Evolutionary conservation across 1,140 invertebrate genomes (phyloP), one percentile per base, ranked within the genome.

Genomic region (Atta texana): DNA sequence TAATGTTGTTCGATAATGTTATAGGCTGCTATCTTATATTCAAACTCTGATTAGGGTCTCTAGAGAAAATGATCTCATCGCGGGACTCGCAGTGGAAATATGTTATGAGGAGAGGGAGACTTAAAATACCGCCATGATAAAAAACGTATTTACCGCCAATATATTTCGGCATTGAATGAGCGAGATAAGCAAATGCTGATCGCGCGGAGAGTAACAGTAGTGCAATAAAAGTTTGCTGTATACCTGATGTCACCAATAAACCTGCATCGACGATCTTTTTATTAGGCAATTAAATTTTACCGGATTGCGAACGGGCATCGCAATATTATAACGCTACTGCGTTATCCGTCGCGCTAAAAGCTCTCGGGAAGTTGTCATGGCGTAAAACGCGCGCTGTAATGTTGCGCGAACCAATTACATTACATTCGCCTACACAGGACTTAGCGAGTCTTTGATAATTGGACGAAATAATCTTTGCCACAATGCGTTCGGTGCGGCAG

Each of bases 71-170:
- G 69, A 84, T 84, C 74, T 75, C 55, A 49, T 84, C 59, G 68
- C 63, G 44, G 1, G 21, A 28, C 51, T 31, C 74, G 44, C 59
- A 34, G 24, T 18, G 84, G 53, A 86, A 81, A 81, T 61, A n/a
- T 49, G 28, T 34, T 10, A 57, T n/a, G 16, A 49, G 72, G 82
- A 24, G 61, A 16, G 72, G 51, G n/a, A n/a, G 81, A 81, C 82
- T 90, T 91, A 90, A 91, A 88, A 91, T 91, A 88, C 72, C 71
- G 49, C 28, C 44, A 81, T 90, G 87, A 90, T 91, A 90, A 91
- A 90, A 80, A 90, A 28, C 66, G 72, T 88, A 90, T 91, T 91
- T 91, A 91, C 82, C 74, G 87, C 63, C 87, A 77, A 90, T 90
- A 90, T 90, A 91, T 90, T 90, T 90, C 18, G 89, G 34, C 82